These are phyloP conservation scores for Tridacna crocea DNA, from an alignment of 2,888 invertebrate species.

Conservation along the genomic window DNA sequence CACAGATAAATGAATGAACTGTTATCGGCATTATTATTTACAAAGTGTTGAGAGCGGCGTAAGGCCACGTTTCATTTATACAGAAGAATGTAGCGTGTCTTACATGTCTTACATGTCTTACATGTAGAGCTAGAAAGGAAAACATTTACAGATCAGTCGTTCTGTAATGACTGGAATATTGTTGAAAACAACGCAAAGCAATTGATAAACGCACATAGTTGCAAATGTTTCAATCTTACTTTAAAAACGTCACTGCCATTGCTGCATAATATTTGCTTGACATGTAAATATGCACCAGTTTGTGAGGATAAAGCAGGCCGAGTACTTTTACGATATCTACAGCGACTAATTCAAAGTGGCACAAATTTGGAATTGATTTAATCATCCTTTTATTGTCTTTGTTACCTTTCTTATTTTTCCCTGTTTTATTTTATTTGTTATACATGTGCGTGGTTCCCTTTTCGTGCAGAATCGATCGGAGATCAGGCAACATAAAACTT, in stretches of 20 bases:
- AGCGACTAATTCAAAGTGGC: too few relatives aligned
- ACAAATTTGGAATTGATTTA: too few relatives aligned
- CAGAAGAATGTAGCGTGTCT: not conserved
- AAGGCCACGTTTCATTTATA: not conserved
- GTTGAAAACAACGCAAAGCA: not conserved
- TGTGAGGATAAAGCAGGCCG: too few relatives aligned
- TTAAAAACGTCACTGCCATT: not conserved
- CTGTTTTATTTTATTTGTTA: too few relatives aligned
- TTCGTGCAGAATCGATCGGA: too few relatives aligned
- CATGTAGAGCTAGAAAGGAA: not conserved
- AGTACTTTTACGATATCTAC: too few relatives aligned
- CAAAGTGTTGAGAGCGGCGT: not conserved
- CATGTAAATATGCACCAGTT: not conserved
- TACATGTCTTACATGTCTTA: not conserved
- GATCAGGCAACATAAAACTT: too few relatives aligned
- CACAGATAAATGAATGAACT: not conserved
- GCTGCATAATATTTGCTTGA: not conserved
- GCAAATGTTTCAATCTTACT: not conserved
- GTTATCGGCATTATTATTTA: not conserved
- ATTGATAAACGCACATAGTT: not conserved
- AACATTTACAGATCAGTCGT: not conserved
- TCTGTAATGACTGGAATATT: not conserved
- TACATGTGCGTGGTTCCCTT: too few relatives aligned
- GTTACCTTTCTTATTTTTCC: too few relatives aligned
- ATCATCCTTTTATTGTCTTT: too few relatives aligned